Evolutionary conservation across 92 coral and sea anemone genomes (phyloP).

Genomic region (Actinernus sp.): DNA sequence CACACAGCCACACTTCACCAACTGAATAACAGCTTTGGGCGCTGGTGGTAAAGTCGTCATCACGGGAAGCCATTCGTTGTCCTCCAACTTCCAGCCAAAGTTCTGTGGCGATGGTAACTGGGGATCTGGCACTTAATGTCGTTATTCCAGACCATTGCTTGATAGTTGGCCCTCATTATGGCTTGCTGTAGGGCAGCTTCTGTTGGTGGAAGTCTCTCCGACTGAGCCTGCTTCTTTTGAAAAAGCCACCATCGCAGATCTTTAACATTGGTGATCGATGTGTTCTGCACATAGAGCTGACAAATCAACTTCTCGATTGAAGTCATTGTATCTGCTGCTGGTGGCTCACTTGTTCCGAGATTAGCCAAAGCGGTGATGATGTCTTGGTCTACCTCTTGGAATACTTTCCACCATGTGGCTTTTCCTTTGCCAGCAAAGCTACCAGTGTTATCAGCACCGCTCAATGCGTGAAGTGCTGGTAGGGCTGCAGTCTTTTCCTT

Average conservation of each 20-base stretch:
- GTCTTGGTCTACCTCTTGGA: conserved; percentile 10
- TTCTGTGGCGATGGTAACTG: conserved; percentile 28
- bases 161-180: conserved; percentile 29
- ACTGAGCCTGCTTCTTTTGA: conserved; percentile 36
- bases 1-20: conserved; percentile 26
- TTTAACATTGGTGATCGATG: not conserved
- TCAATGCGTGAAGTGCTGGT: conserved; percentile 29
- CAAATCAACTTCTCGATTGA: conserved; percentile 42
- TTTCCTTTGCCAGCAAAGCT: conserved; percentile 8
- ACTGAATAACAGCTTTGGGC: conserved; percentile 46
- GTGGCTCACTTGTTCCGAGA: conserved; percentile 16
- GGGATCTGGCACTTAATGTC: conserved; percentile 46
- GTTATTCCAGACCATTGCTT: conserved; percentile 40
- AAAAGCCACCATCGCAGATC: conserved; percentile 42
- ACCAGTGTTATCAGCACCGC: conserved; percentile 12
- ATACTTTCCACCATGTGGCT: conserved; percentile 20
- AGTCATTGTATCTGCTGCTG: not conserved
- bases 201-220: conserved; percentile 42
- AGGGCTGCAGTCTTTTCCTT: conserved; percentile 24
- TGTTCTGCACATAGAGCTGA: conserved; percentile 21
- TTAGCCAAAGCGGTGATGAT: conserved; percentile 15
- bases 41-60: conserved; percentile 37
- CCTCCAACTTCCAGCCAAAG: conserved; percentile 52
- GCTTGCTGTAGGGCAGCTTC: conserved; percentile 32
- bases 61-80: conserved; percentile 35